Evolutionary conservation across 2,888 invertebrate species (phyloP).

Genomic region (Yponomeuta plumbellus): DNA sequence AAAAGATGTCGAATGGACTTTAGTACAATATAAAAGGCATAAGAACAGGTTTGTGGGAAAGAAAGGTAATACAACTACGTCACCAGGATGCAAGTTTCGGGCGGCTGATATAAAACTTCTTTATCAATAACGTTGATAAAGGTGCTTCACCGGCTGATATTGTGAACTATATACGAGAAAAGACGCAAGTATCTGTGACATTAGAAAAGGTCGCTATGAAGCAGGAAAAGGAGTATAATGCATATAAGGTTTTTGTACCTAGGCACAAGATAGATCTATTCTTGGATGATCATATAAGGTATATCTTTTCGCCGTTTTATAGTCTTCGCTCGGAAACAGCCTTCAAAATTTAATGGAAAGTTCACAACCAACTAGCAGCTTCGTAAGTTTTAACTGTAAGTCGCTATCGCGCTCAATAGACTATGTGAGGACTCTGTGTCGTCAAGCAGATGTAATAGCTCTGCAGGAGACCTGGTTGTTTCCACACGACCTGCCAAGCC

Average conservation of each 20-base stretch:
- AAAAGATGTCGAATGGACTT: not conserved
- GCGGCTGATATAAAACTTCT: not conserved
- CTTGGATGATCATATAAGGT: slow-evolving; percentile 21
- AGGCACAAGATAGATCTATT: slow-evolving; percentile 17
- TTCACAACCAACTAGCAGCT: too few species aligned
- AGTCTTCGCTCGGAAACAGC: too few species aligned
- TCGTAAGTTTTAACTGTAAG: too few species aligned
- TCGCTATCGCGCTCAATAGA: too few species aligned
- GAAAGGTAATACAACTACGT: not conserved
- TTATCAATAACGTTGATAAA: not conserved
- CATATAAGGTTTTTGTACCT: slow-evolving; percentile 22
- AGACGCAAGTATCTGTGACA: not conserved
- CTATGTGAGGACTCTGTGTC: too few species aligned
- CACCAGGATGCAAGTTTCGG: not conserved
- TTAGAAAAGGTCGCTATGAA: slow-evolving; percentile 18
- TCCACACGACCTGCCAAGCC: too few species aligned
- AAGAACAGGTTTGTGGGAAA: not conserved
- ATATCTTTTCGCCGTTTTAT: slow-evolving; percentile 19
- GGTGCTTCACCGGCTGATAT: slow-evolving; percentile 1
- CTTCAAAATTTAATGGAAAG: too few species aligned
- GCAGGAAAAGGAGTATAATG: slow-evolving; percentile 18
- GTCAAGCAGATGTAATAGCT: too few species aligned
- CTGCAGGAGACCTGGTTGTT: too few species aligned
- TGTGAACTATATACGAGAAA: not conserved
- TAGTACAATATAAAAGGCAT: not conserved